phyloP scores from a whole-genome alignment of 2,797 vertebrate genomes.

The Leptatherina wallacei region DNA sequence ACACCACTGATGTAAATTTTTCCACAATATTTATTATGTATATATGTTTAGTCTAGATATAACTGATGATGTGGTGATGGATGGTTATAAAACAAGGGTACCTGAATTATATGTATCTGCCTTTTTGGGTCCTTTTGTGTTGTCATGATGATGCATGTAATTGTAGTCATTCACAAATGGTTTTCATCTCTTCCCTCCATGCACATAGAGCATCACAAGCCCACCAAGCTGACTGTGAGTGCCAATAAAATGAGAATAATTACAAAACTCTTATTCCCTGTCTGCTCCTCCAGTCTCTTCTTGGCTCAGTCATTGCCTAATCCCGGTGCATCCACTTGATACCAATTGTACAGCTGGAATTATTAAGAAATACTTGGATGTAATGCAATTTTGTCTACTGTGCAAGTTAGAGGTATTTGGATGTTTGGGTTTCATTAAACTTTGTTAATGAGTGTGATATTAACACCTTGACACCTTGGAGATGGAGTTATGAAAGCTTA shows the following conservation, averaged over 20 bases:
- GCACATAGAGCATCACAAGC: slow-evolving; percentile 31
- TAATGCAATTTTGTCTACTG: slow-evolving; percentile 9
- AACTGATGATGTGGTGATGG: slow-evolving; percentile 9
- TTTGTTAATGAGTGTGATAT: slow-evolving; percentile 2
- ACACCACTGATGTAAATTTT: slow-evolving; percentile 40
- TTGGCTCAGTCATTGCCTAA: slow-evolving; percentile 48
- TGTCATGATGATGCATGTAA: slow-evolving; percentile 33
- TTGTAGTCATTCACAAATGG: slow-evolving; percentile 42
- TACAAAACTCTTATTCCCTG: slow-evolving; percentile 47
- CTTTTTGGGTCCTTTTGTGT: slow-evolving; percentile 22
- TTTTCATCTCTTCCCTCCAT: slow-evolving; percentile 24
- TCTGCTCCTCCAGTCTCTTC: slow-evolving; percentile 32
- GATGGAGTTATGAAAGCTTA: slow-evolving; percentile 13
- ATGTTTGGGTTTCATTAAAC: slow-evolving; percentile 37
- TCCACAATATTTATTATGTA: slow-evolving; percentile 27
- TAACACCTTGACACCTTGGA: slow-evolving; percentile 13
- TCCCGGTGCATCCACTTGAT: slow-evolving; percentile 43
- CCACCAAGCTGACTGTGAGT: slow-evolving; percentile 40
- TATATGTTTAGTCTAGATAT: slow-evolving; percentile 39
- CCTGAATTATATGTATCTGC: slow-evolving; percentile 8
- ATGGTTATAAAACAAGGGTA: slow-evolving; percentile 14
- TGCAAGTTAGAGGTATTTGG: slow-evolving; percentile 3
- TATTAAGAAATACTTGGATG: slow-evolving; percentile 40
- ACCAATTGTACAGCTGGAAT: slow-evolving; percentile 29
- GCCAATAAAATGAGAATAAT: slow-evolving; percentile 59